phyloP scores from a whole-genome alignment of 2,797 vertebrate genomes.

The Galaxias olidus region DNA sequence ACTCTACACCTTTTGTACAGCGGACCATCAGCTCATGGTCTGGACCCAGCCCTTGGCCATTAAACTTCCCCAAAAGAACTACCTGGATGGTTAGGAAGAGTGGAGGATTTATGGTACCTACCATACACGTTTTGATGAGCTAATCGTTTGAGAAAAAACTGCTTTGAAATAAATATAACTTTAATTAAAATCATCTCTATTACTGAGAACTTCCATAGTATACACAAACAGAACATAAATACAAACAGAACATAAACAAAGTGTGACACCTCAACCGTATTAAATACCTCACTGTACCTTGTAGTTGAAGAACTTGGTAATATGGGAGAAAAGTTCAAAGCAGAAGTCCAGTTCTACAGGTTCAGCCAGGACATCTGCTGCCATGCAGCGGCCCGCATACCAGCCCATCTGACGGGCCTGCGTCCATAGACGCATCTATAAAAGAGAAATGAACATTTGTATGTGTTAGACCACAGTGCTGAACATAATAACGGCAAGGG shows the following conservation, averaged over 20 bases:
- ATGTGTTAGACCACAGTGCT: background rate
- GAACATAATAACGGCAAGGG: background rate
- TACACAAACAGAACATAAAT: too few relatives aligned
- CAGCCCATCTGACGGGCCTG: conserved; percentile 98
- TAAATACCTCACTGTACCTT: conserved; percentile 75
- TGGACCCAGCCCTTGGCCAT: conserved; percentile 84
- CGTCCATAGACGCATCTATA: conserved; percentile 96
- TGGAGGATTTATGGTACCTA: too few relatives aligned
- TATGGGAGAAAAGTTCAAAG: conserved; percentile 96
- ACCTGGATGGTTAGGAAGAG: conserved; percentile 71
- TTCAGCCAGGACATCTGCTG: conserved; percentile 74
- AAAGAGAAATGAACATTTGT: background rate
- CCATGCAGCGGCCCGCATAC: conserved; percentile 88
- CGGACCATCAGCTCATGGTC: conserved; percentile 90
- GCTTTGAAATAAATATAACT: too few relatives aligned
- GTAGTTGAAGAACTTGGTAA: conserved; percentile 96
- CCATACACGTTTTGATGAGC: too few relatives aligned
- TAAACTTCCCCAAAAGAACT: conserved; percentile 91
- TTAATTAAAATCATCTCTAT: too few relatives aligned
- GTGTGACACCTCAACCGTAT: too few relatives aligned
- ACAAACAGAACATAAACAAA: too few relatives aligned
- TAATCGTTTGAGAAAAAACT: too few relatives aligned
- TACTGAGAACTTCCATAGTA: too few relatives aligned
- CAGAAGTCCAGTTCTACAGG: conserved; percentile 90
- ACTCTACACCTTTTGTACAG: conserved; percentile 89